Base-by-base conservation (phyloP, 2,888 invertebrate species). In the Poecilobothrus nobilitatus region DNA sequence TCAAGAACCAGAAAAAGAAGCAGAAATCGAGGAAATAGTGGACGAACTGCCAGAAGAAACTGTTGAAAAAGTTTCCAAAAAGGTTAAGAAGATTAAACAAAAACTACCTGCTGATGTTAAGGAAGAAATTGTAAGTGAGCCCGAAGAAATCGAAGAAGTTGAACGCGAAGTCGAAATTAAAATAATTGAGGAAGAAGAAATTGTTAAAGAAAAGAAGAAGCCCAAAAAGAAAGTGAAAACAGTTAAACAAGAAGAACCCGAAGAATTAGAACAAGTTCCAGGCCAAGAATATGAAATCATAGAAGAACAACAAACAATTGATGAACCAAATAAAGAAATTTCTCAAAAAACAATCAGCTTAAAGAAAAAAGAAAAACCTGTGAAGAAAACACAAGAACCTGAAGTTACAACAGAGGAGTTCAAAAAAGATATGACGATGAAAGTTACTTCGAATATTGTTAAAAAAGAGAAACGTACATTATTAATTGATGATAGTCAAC, bases 351-450 rank as follows among this genome's bases (percentile, higher is more conserved):
- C 83, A 75, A 83, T 85, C 65, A 81, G 77, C 73, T 70, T 73
- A 33, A 80, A 79, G 67, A 80, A 80, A 75, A 77, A 80, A 72
- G 83, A 84, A 73, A 75, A 77, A 74, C 79, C 78, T 65, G 76
- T 80, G 73, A 78, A 76, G 70, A 79, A 78, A 4, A 80, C 80
- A 41, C 80, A 79, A 18, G 78, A 79, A 71, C 78, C 79, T 73
- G 73, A 80, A 15, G 78, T 78, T 63, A 78, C 80, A 73, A 79
- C 82, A 18, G 79, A 82, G 68, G 78, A 81, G 68, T 84, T 83
- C 67, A 84, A 83, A 71, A 85, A 85, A 76, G 85, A 85, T 71
- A 85, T 87, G 71, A 84, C 84, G 73, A 83, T 87, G 73, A 86
- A 84, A 74, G 76, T 84, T 65, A 78, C 81, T 44, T 85, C 86